phyloP scores from a whole-genome alignment of 2,113 vertebrate species.

The Oreochromis spilurus region DNA sequence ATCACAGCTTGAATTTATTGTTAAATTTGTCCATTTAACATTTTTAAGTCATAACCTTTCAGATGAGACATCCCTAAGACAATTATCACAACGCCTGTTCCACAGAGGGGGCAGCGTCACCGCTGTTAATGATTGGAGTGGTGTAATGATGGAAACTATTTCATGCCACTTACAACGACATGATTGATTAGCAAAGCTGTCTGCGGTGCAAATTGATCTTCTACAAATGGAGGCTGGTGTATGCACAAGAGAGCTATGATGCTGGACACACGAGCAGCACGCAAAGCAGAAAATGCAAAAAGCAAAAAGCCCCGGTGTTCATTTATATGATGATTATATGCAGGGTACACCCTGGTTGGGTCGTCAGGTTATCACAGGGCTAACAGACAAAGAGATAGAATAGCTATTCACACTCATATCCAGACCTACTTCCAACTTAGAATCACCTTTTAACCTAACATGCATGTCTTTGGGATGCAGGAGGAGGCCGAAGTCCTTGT shows the following conservation, averaged over 20 bases:
- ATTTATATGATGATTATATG: not conserved
- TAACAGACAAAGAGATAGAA: not conserved
- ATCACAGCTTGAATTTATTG: not conserved
- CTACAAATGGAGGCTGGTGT: not conserved
- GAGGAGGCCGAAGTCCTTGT: not conserved
- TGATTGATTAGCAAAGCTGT: conserved; percentile 21
- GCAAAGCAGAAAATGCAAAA: not conserved
- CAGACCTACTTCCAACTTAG: not conserved
- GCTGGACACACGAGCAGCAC: not conserved
- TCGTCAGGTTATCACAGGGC: not conserved
- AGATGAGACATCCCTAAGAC: not conserved
- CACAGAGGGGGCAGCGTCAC: not conserved
- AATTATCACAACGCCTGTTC: not conserved
- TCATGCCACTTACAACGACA: not conserved
- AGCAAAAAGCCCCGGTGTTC: not conserved
- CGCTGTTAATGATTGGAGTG: not conserved
- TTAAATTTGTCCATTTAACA: not conserved
- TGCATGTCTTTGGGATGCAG: not conserved
- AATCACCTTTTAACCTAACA: not conserved
- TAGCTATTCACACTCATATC: not conserved
- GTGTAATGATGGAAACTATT: not conserved
- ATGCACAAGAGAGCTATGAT: not conserved
- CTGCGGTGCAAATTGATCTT: conserved; percentile 4
- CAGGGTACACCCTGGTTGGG: not conserved
- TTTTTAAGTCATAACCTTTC: not conserved